phyloP scores from a whole-genome alignment of 2,113 vertebrate species.

The Murina feae region DNA sequence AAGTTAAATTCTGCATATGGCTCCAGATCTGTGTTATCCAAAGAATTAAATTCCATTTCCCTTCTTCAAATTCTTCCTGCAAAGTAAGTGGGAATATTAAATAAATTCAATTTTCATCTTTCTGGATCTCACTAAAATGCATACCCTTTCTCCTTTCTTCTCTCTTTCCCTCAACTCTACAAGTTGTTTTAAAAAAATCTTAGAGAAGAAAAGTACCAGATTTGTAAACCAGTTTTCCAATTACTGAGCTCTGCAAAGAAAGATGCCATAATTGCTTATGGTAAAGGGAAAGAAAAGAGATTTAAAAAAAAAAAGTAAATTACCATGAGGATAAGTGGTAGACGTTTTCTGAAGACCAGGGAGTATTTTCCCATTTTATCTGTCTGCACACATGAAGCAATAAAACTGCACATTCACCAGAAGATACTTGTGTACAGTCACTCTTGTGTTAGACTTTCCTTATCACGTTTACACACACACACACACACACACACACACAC shows the following conservation, averaged over 20 bases:
- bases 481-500: not conserved
- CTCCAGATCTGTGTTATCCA: not conserved
- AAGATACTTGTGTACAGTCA: not conserved
- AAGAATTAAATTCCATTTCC: not conserved
- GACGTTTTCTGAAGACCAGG: not conserved
- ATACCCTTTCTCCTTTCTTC: not conserved
- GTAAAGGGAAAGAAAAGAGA: slow-evolving; percentile 32
- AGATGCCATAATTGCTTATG: slow-evolving; percentile 33
- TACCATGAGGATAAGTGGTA: not conserved
- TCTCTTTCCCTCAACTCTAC: not conserved
- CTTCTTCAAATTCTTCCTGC: not conserved
- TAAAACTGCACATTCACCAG: not conserved
- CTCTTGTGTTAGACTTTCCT: not conserved
- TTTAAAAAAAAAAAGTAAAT: slow-evolving; percentile 49
- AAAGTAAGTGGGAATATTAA: not conserved
- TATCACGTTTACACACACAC: not conserved
- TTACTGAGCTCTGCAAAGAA: slow-evolving; percentile 26
- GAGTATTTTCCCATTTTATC: not conserved
- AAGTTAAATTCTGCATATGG: not conserved
- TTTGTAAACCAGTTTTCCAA: slow-evolving; percentile 41
- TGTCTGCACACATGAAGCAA: not conserved
- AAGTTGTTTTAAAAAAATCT: not conserved
- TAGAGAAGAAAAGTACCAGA: not conserved
- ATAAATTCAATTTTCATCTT: not conserved
- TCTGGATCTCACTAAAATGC: not conserved